Base-by-base conservation (phyloP, 1,140 invertebrate genomes). In the Caenorhabditis briggsae region DNA sequence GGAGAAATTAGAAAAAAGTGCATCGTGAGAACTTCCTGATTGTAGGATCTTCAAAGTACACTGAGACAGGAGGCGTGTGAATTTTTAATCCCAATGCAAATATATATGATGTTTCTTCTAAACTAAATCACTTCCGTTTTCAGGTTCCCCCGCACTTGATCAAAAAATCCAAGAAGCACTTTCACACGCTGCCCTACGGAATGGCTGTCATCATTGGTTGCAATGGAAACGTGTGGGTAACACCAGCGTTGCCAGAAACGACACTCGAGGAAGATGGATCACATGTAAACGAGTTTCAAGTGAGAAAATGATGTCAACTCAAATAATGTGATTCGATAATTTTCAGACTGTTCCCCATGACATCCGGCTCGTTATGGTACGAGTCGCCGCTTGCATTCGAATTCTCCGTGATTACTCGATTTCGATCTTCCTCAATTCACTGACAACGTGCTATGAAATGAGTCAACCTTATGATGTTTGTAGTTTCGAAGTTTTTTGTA, bases 201-300 rank as follows among this genome's bases (percentile, higher is more conserved):
- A 95, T 95, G 0, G 96, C 95, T 88, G 93, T 99, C 11, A 98
- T 99, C 85, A 94, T 99, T 11, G 97, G 97, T 11, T 88, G 91
- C 90, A 99, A 99, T 93, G 98, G 98, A 0, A 98, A 95, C 89
- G 95, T 99, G 82, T 99, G 97, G 96, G 96, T 99, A 74, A 95
- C 95, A 84, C 96, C 96, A 0, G 59, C 82, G 12, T 70, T 88
- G n/a, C 64, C 18, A 9, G 94, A 95, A 14, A 95, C 95, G 88
- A 94, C 95, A 43, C 93, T 96, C n/a, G 95, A 95, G 43, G 87
- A 89, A 23, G 70, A 78, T 23, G 83, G 82, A 89, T 61, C 58
- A 64, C 41, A 56, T 64, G n/a, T 86, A 53, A 11, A 65, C 16
- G 59, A 58, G 83, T 84, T 84, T 70, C 61, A 65, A 18, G 50